Base-by-base conservation (phyloP, 2,797 vertebrate species). In the Acropternis orthonyx region DNA sequence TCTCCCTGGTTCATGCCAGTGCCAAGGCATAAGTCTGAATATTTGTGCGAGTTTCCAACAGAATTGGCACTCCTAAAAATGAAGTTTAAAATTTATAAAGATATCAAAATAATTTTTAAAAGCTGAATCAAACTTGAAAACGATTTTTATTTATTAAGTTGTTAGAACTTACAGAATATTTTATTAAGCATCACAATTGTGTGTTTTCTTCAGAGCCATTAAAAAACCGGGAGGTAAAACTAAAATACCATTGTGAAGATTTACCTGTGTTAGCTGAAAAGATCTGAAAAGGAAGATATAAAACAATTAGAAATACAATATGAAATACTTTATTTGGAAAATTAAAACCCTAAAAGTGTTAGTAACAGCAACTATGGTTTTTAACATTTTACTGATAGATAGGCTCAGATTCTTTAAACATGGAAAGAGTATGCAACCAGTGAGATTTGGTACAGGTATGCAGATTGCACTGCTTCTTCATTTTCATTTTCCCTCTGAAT, bases 181-280 rank as follows among this genome's bases (percentile, higher is more conserved):
- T 69, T 67, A 48, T 67, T 56, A 83, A 27, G 87, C 85, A 74
- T 68, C n/a, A 54, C 2, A 16, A 30, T 6, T 27, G 10, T 26
- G 5, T 39, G 12, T 44, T 91, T 30, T 83, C n/a, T 66, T 84
- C 26, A 52, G 36, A 66, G 14, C 3, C 8, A 21, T 44, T 80
- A 9, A 91, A 92, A 95, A 88, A 68, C 10, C 74, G 67, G 10
- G 16, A 63, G n/a, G 22, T 28, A 81, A 92, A 77, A 61, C 5
- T 24, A 72, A 87, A 94, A 63, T 14, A 51, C 1, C 10, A 44
- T 72, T 81, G 41, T 36, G 6, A 85, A 63, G 61, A 85, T 94
- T 98, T 98, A 99, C 98, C 98, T 95, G 98, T 97, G 81, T 97
- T 96, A 43, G 97, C 97, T 88, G 97, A 93, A 97, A 97, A 97